Conservation (phyloP, 2,888 invertebrate genomes). For the Mythimna ferrago region DNA sequence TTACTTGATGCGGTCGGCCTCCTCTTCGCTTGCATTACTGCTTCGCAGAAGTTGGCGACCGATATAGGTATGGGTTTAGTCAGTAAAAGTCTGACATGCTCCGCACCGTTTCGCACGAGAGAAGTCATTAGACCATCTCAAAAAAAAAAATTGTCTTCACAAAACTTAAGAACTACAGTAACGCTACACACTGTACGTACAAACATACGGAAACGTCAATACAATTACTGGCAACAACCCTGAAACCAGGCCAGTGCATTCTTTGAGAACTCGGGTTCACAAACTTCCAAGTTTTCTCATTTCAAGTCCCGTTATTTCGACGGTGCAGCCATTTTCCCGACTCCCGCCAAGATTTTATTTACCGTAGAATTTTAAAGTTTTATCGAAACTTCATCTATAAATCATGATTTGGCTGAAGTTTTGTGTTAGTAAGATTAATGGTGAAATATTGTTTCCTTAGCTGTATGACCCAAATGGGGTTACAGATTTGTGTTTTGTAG, state of each 20-base stretch:
- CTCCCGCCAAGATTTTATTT: slow-evolving; percentile 54
- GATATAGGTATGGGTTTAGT: no score
- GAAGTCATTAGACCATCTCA: no score
- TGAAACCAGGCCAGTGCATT: slow-evolving; percentile 42
- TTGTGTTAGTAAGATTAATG: slow-evolving; percentile 50
- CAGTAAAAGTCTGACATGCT: no score
- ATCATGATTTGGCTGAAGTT: slow-evolving; percentile 53
- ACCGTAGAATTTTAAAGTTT: slow-evolving; percentile 58
- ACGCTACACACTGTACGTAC: not conserved
- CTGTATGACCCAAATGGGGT: slow-evolving; percentile 21
- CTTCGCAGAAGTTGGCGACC: no score
- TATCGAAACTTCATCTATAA: slow-evolving; percentile 49
- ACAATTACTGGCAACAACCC: slow-evolving; percentile 22
- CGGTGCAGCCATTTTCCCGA: slow-evolving; percentile 33
- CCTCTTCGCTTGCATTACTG: no score
- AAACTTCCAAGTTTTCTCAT: slow-evolving; percentile 56
- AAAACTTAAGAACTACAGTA: not conserved
- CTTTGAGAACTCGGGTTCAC: slow-evolving; percentile 6
- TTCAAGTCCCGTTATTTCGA: slow-evolving; percentile 41
- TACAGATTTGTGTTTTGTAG: slow-evolving; percentile 6
- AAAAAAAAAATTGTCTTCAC: not conserved
- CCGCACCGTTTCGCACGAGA: no score
- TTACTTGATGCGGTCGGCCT: no score
- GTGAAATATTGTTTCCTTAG: slow-evolving; percentile 20
- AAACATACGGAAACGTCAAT: slow-evolving; percentile 29